Evolutionary conservation across 2,113 vertebrate genomes (phyloP), one percentile per base, ranked within the genome.

Genomic region (Recurvirostra avosetta): DNA sequence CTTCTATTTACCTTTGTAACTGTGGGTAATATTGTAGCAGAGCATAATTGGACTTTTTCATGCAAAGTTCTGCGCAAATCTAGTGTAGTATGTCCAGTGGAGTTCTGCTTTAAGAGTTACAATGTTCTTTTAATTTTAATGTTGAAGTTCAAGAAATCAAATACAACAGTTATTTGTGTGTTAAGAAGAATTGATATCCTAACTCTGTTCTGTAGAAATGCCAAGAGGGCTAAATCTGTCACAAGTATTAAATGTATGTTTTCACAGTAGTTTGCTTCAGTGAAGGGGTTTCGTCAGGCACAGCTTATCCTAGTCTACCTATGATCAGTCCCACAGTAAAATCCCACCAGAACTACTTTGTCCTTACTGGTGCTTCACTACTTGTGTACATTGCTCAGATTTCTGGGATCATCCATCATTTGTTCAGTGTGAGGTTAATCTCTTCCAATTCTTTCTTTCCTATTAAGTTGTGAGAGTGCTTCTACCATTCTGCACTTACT

Each of bases 201-300:
- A 34, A 56, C 29, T 61, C 5, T 65, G 25, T 49, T 70, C 27
- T 49, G 2, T 34, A 47, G 43, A 68, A 58, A n/a, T 20, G 16
- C 27, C 36, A 30, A 56, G 62, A 56, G 29, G 63, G 38, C 18
- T 63, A 30, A 56, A 59, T 52, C 27, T 55, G 10, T 77, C 43
- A n/a, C 12, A 77, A 81, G 26, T 47, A 32, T 21, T 65, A 73
- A 72, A 49, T 76, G 6, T 30, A 4, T 61, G 20, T 81, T 87
- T 81, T 70, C 29, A 11, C 8, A 55, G 6, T 21, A 74, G 15
- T 45, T 77, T 49, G 20, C 23, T 36, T 73, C 17, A 34, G 47
- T 26, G 32, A 55, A 5, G 40, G 30, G 21, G 2, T 81, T 16
- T 55, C 0, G 0, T 41, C 25, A 73, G 40, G 19, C 55, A n/a